phyloP scores from a whole-genome alignment of 2,888 invertebrate genomes.

The Agrotis ipsilon region DNA sequence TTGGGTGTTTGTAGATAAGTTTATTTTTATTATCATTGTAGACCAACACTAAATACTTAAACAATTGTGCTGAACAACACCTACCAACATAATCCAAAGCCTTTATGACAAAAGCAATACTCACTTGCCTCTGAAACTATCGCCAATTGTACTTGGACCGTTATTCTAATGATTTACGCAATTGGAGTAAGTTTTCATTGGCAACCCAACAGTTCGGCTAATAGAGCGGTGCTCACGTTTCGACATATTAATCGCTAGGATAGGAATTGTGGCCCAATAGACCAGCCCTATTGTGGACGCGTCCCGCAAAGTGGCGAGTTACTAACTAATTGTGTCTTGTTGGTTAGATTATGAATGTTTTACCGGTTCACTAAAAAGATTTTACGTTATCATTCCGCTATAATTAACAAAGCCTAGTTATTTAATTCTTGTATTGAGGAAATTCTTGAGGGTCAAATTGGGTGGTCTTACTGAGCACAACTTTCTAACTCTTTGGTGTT shows the following conservation, averaged over 20 bases:
- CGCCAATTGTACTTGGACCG: conserved; percentile 33
- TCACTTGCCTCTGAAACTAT: conserved; percentile 39
- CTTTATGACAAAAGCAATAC: conserved; percentile 40
- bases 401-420: too few relatives aligned
- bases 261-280: conserved; percentile 42
- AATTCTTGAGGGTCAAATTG: too few relatives aligned
- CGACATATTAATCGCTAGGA: conserved; percentile 57
- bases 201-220: conserved; percentile 52
- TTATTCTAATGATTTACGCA: conserved; percentile 56
- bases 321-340: conserved; percentile 36
- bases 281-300: conserved; percentile 41
- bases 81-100: conserved; percentile 19
- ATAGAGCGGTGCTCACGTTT: conserved; percentile 45
- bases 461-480: too few relatives aligned
- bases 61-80: background rate
- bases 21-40: too few relatives aligned
- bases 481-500: too few relatives aligned
- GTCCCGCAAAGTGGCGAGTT: conserved; percentile 35
- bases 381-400: too few relatives aligned
- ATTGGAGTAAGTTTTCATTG: conserved; percentile 60
- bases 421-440: too few relatives aligned
- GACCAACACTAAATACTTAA: background rate
- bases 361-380: too few relatives aligned
- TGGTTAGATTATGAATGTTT: conserved; percentile 1
- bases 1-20: too few relatives aligned